Base-by-base conservation (phyloP, 2,113 vertebrate genomes). In the Guaruba guarouba region DNA sequence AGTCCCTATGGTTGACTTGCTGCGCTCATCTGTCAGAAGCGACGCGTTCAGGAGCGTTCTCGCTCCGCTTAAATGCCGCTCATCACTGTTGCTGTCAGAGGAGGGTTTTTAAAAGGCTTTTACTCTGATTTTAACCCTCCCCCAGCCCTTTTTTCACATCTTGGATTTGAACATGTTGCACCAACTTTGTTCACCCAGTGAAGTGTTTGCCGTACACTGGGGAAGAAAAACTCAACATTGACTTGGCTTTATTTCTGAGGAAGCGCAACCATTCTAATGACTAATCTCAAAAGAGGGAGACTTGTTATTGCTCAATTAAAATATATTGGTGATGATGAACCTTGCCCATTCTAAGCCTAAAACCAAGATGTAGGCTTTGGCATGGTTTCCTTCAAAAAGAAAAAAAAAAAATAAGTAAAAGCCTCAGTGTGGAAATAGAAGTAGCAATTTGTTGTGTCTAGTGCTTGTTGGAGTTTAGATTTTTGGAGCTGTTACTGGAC, bases 1-100 rank as follows among this genome's bases (percentile, higher is more conserved):
- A 88, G 77, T 95, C 76, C 95, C 77, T 46, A 75, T 69, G 89
- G 83, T 88, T 94, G 96, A 97, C 85, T 96, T 91, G 68, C 95
- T 90, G 86, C 71, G 74, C 73, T 92, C 90, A 81, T 80, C 94
- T 93, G 90, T 86, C 94, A 93, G 92, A 89, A 96, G 82, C 25
- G 10, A 84, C 74, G 76, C 2, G 10, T 71, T 94, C 67, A 71
- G 90, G 41, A 83, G 82, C 2, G 2, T 64, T 93, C 48, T 61
- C 3, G 8, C 81, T 88, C 70, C 1, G n/a, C 86, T 97, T 70
- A 94, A 92, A 87, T 74, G 88, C 85, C 4, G 5, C 83, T 86
- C 37, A 6, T 91, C 59, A 33, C 48, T 46, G 25, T 17, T 79
- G 68, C 88, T 91, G 85, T 83, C 51, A 67, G 19, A 18, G 29